These are phyloP conservation scores for Heliothis virescens DNA, from an alignment of 1,140 invertebrate genomes.

Conservation along the genomic window DNA sequence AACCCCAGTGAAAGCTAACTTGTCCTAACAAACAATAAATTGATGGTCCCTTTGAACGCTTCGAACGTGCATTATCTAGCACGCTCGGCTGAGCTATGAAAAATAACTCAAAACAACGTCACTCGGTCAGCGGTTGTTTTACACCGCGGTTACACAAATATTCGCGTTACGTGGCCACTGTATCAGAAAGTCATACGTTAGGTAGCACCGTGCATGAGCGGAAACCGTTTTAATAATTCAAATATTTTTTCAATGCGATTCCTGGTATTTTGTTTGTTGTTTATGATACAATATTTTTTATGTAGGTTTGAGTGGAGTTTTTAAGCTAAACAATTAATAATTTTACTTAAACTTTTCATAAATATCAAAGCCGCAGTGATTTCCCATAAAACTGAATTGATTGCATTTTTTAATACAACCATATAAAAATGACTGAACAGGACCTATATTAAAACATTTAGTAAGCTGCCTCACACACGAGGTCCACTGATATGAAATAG, in stretches of 20 bases:
- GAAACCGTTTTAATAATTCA: slow-evolving; percentile 12
- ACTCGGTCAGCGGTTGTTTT: slow-evolving; percentile 52
- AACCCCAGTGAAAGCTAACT: neutral
- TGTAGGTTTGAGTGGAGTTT: too few species aligned
- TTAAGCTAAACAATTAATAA: too few species aligned
- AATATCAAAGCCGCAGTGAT: too few species aligned
- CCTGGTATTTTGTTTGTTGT: too few species aligned
- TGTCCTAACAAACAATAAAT: slow-evolving; percentile 36
- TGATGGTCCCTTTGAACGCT: slow-evolving; percentile 28
- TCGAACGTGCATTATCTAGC: slow-evolving; percentile 21
- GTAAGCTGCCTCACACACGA: too few species aligned
- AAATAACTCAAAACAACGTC: slow-evolving; percentile 29
- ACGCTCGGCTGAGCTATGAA: slow-evolving; percentile 36
- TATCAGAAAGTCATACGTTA: slow-evolving; percentile 72
- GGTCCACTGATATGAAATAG: too few species aligned
- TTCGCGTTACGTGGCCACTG: slow-evolving; percentile 65
- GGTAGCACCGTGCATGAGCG: slow-evolving; percentile 37
- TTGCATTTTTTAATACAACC: too few species aligned
- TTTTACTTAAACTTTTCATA: too few species aligned
- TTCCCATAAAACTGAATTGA: too few species aligned
- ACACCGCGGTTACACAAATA: slow-evolving; percentile 63
- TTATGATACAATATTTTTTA: too few species aligned
- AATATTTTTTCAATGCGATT: neutral
- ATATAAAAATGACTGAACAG: too few species aligned
- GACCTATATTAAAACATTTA: too few species aligned